phyloP scores from a whole-genome alignment of 2,888 invertebrate genomes.

The Nasonia oneida region DNA sequence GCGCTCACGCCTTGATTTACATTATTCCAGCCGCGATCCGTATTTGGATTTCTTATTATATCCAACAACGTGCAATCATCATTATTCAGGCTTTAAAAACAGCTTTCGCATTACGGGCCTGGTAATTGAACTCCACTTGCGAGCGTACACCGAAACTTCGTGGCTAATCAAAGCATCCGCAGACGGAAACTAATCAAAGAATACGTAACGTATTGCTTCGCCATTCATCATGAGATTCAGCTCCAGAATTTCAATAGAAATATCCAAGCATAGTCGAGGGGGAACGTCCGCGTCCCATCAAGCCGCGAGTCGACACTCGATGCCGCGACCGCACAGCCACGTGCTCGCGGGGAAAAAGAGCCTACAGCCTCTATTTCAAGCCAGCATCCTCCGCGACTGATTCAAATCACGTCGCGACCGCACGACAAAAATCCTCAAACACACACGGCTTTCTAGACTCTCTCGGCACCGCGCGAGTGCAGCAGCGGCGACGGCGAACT shows the following conservation, averaged over 20 bases:
- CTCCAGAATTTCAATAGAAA: not conserved
- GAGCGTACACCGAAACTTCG: not conserved
- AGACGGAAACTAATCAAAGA: not conserved
- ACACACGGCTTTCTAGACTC: not conserved
- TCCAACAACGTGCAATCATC: not conserved
- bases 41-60: not conserved
- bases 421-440: slow-evolving; percentile 1
- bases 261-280: not conserved
- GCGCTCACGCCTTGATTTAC: not conserved
- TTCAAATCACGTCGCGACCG: slow-evolving; percentile 13
- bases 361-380: not conserved
- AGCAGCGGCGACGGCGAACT: slow-evolving; percentile 10
- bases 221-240: too few relatives aligned
- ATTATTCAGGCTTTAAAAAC: not conserved
- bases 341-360: not conserved
- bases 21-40: not conserved
- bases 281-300: not conserved
- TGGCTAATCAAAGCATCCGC: not conserved
- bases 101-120: not conserved
- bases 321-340: slow-evolving; percentile 5
- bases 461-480: not conserved
- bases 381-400: not conserved
- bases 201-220: too few relatives aligned
- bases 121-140: not conserved
- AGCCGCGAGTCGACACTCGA: not conserved